Evolutionary conservation across 2,113 vertebrate species (phyloP).

Genomic region (Neogale vison): DNA sequence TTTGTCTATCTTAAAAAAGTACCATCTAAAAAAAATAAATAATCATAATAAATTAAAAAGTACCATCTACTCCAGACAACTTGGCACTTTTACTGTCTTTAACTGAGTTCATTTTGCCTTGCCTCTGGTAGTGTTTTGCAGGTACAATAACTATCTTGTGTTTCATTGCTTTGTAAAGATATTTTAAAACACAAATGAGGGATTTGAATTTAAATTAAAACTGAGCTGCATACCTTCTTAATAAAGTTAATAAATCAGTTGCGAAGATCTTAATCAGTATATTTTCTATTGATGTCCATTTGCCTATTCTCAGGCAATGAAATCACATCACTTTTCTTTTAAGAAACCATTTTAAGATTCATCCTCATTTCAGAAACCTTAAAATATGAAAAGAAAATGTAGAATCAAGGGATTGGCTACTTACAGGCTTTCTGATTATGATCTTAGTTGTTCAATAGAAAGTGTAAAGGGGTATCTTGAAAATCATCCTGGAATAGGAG

Average conservation of each 20-base stretch:
- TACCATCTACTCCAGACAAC: neutral
- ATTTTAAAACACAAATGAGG: neutral
- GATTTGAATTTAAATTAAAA: slow-evolving; percentile 44
- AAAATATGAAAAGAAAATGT: neutral
- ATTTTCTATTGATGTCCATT: neutral
- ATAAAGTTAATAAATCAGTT: neutral
- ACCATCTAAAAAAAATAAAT: too few species aligned
- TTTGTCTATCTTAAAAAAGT: neutral
- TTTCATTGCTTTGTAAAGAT: neutral
- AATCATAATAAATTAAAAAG: neutral
- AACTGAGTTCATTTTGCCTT: neutral
- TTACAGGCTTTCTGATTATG: neutral
- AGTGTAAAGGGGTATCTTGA: neutral
- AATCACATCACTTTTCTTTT: neutral
- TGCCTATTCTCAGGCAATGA: neutral
- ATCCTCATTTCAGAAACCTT: neutral
- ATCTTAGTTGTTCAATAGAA: neutral
- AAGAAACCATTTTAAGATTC: neutral
- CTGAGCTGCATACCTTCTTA: neutral
- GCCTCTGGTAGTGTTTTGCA: neutral
- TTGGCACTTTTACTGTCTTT: neutral
- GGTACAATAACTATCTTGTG: neutral
- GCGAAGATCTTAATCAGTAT: slow-evolving; percentile 2
- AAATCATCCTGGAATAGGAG: neutral
- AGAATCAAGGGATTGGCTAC: neutral